phyloP scores from a whole-genome alignment of 2,888 invertebrate species.

The Coelopa pilipes region DNA sequence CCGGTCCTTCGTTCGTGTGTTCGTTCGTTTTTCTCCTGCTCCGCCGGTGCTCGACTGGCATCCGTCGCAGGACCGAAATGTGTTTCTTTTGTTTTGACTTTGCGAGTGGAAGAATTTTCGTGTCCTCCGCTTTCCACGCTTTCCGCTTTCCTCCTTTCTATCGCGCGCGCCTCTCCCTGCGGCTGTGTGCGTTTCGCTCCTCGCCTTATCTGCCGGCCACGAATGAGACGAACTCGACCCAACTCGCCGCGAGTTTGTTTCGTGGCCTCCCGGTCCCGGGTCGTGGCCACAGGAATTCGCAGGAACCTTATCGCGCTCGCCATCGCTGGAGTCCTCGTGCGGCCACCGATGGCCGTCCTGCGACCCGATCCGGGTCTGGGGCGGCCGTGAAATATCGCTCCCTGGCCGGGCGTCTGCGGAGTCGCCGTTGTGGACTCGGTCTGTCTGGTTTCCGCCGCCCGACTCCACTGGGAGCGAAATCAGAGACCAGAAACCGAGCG shows the following conservation, averaged over 20 bases:
- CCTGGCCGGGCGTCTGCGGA: no score
- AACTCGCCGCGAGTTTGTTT: neutral
- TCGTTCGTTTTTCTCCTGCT: constrained; percentile 9
- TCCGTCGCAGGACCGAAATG: constrained; percentile 7
- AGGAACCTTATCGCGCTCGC: neutral
- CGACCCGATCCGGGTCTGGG: no score
- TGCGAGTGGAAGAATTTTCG: constrained; percentile 16
- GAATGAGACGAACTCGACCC: no score
- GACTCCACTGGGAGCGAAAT: no score
- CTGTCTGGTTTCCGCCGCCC: no score
- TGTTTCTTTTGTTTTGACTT: constrained; percentile 31
- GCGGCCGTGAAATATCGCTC: no score
- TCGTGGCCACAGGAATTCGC: neutral
- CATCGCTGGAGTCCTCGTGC: neutral
- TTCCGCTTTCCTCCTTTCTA: constrained; percentile 5
- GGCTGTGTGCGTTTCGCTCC: no score
- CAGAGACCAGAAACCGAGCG: no score
- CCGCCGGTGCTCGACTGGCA: neutral
- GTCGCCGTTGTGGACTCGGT: no score
- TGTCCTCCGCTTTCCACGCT: constrained; percentile 5
- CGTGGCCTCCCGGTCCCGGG: neutral
- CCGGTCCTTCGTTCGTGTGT: neutral
- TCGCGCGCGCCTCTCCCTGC: constrained; percentile 19
- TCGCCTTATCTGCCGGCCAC: no score
- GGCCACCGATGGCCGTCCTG: no score